A percentile compares a stretch with the other conserved stretches of the same genome.
phyloP scores from a whole-genome alignment of 2,113 vertebrate species.

The Oxyruncus cristatus region DNA sequence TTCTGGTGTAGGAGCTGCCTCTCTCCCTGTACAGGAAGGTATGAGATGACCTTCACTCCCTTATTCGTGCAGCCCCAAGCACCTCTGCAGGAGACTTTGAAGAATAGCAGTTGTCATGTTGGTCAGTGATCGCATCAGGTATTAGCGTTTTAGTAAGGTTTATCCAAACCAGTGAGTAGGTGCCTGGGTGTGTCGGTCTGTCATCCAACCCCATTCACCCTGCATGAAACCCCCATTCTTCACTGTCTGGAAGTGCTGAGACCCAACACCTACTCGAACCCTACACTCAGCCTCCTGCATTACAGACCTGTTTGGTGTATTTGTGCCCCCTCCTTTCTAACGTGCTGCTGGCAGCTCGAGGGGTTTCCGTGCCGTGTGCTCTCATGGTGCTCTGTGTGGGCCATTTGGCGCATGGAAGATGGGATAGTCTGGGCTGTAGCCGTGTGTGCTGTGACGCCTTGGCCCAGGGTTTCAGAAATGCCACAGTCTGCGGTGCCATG shows the following conservation, averaged over 20 bases:
- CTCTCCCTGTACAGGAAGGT: constrained; percentile 37
- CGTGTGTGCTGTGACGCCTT: neutral
- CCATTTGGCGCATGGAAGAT: neutral
- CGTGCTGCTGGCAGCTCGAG: constrained; percentile 54
- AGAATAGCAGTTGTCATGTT: constrained; percentile 58
- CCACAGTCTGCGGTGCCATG: rapidly evolving
- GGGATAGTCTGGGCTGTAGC: neutral
- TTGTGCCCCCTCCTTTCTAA: constrained; percentile 16
- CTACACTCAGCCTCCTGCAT: constrained; percentile 33
- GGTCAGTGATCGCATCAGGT: constrained; percentile 61
- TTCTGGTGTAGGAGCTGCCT: constrained; percentile 46
- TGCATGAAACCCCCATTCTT: constrained; percentile 71
- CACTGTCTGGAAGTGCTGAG: constrained; percentile 59
- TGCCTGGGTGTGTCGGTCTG: constrained; percentile 37
- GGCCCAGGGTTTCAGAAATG: neutral
- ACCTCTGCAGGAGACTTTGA: constrained; percentile 41
- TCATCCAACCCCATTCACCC: constrained; percentile 48
- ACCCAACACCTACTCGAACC: constrained; percentile 23
- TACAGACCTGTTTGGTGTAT: constrained; percentile 18
- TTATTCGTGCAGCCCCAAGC: constrained; percentile 29
- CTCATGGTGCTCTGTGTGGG: neutral
- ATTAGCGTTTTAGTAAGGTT: constrained; percentile 69
- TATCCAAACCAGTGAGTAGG: constrained; percentile 65
- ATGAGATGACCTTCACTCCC: constrained; percentile 7
- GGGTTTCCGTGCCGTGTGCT: neutral